These are phyloP conservation scores for Pocota personata DNA, from an alignment of 2,888 invertebrate genomes.

Conservation along the genomic window DNA sequence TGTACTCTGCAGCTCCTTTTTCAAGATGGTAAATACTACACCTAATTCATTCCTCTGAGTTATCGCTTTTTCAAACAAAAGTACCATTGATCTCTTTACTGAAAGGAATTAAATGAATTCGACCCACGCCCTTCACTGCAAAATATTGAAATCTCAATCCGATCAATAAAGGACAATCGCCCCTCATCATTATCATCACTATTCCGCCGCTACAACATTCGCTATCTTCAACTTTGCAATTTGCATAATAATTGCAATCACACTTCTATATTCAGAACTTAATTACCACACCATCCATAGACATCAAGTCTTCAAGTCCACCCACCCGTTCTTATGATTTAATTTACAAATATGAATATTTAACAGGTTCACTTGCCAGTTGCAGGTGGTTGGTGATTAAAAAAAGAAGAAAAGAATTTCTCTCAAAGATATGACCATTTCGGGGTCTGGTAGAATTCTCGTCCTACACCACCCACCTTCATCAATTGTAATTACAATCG, in stretches of 20 bases:
- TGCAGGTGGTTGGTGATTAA: conserved; percentile 40
- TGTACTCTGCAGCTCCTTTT: no score
- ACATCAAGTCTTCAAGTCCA: not conserved
- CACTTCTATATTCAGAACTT: conserved; percentile 59
- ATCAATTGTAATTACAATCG: conserved; percentile 69
- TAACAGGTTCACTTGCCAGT: conserved; percentile 64
- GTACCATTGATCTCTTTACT: no score
- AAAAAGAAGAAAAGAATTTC: conserved; percentile 23
- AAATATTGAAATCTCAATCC: conserved; percentile 33
- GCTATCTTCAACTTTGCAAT: conserved; percentile 44
- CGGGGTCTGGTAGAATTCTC: conserved; percentile 11
- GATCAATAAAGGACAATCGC: conserved; percentile 62
- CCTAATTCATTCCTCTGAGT: no score
- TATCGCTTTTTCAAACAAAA: no score
- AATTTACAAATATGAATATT: conserved; percentile 73
- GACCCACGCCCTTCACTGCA: not conserved
- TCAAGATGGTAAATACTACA: no score
- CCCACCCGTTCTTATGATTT: conserved; percentile 50
- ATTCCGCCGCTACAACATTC: conserved; percentile 1
- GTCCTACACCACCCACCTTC: not conserved
- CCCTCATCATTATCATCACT: conserved; percentile 43
- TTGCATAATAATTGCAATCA: conserved; percentile 72
- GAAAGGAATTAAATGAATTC: not conserved
- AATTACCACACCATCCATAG: conserved; percentile 52
- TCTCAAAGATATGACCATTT: conserved; percentile 45